These are phyloP conservation scores for Agonopterix arenella DNA, from an alignment of 2,888 invertebrate genomes.

Conservation along the genomic window DNA sequence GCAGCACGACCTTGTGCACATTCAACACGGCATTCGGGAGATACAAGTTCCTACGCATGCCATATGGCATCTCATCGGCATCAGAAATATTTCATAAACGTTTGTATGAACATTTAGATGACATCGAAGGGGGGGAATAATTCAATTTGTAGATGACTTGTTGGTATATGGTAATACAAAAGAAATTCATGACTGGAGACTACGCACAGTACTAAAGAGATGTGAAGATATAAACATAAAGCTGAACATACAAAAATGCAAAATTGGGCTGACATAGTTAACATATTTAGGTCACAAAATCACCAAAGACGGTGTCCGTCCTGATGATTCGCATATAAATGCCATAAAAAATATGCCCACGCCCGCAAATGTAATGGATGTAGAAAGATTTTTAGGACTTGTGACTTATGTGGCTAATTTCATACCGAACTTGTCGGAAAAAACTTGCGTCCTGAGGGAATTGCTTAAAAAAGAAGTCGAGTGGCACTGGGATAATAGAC, in stretches of 20 bases:
- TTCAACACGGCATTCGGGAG: constrained; percentile 15
- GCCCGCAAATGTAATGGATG: constrained; percentile 2
- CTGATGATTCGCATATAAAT: constrained; percentile 6
- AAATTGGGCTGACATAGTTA: constrained; percentile 7
- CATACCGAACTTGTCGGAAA: constrained; percentile 12
- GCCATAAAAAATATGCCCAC: constrained; percentile 7
- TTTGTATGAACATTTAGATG: constrained; percentile 3
- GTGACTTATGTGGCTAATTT: constrained; percentile 13
- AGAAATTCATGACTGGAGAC: constrained; percentile 11
- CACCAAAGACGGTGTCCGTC: constrained; percentile 2
- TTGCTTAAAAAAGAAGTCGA: constrained; percentile 9
- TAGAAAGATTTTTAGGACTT: constrained; percentile 16
- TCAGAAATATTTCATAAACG: constrained; percentile 16
- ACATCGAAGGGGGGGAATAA: constrained; percentile 6
- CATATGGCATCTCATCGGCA: constrained; percentile 13
- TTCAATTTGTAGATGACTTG: constrained; percentile 11
- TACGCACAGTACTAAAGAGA: constrained; percentile 8
- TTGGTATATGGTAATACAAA: constrained; percentile 3
- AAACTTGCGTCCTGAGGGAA: not conserved
- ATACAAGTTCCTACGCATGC: constrained; percentile 16
- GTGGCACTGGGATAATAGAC: constrained; percentile 10
- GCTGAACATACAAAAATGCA: constrained; percentile 13
- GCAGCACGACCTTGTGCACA: constrained; percentile 19
- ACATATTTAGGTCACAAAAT: too few species aligned
- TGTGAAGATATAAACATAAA: constrained; percentile 10